These are phyloP conservation scores for Nyctibius bracteatus DNA, from an alignment of 2,113 vertebrate species.

Conservation along the genomic window DNA sequence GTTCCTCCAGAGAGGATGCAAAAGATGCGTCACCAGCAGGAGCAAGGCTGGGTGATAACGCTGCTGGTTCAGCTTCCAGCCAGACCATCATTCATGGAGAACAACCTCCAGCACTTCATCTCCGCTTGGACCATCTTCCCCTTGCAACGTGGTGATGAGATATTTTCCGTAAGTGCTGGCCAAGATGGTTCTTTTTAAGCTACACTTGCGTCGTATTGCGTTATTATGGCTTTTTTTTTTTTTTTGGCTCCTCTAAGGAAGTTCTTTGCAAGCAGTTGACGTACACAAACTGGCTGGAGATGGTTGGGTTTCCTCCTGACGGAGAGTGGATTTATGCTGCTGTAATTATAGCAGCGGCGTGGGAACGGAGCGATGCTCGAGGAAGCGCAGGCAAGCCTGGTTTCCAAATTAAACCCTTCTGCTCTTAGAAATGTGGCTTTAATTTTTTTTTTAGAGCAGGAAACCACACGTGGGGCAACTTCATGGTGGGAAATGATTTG, in stretches of 20 bases:
- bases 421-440: background rate
- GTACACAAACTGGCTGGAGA: background rate
- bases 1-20: background rate
- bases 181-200: background rate
- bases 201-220: fast-evolving
- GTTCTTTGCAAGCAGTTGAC: background rate
- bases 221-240: background rate
- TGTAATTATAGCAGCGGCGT: background rate
- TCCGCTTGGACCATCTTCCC: fast-evolving
- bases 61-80: background rate
- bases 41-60: background rate
- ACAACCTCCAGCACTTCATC: background rate
- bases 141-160: background rate
- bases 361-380: background rate
- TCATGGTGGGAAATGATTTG: background rate
- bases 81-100: background rate
- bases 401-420: background rate
- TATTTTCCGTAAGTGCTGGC: background rate
- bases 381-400: background rate
- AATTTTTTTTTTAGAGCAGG: background rate
- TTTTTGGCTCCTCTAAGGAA: background rate
- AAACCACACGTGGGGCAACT: background rate
- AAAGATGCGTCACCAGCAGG: background rate
- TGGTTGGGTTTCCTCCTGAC: background rate
- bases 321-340: background rate